A percentile compares a stretch with the other conserved stretches of the same genome.
Evolutionary conservation across 2,888 invertebrate genomes (phyloP).

Genomic region (Drosophila borealis): DNA sequence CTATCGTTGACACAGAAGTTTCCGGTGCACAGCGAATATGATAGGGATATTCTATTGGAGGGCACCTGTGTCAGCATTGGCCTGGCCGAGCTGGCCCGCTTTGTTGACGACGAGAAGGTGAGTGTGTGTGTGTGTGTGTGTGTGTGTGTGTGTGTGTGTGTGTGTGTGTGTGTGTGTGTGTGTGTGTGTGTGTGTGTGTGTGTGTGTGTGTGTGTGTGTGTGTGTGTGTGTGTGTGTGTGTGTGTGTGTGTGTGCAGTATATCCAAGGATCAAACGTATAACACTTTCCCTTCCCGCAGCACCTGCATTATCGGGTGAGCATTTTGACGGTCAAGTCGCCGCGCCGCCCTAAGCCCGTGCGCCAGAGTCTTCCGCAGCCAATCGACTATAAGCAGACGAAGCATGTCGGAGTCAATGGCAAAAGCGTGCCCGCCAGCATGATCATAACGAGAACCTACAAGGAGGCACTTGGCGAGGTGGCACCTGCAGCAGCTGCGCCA

Average conservation of each 20-base stretch:
- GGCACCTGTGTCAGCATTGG: slow-evolving; percentile 83
- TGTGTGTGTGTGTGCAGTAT: background rate
- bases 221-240: slow-evolving; percentile 43
- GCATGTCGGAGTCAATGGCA: slow-evolving; percentile 81
- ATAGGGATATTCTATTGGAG: slow-evolving; percentile 82
- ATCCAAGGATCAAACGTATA: background rate
- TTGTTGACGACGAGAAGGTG: slow-evolving; percentile 81
- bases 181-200: no score
- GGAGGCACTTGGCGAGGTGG: slow-evolving; percentile 48
- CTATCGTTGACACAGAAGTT: slow-evolving; percentile 83
- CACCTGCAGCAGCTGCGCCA: slow-evolving; percentile 8
- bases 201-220: no score
- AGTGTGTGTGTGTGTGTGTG: background rate
- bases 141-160: no score
- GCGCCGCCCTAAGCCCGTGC: slow-evolving; percentile 57
- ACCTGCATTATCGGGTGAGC: slow-evolving; percentile 80
- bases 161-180: no score
- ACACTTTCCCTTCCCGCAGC: slow-evolving; percentile 47
- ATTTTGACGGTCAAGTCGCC: slow-evolving; percentile 80
- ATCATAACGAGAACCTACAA: slow-evolving; percentile 81
- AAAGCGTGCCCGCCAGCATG: slow-evolving; percentile 78
- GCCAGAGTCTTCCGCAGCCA: slow-evolving; percentile 63
- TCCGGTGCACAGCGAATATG: slow-evolving; percentile 84
- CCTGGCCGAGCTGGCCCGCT: slow-evolving; percentile 80
- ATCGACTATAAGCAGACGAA: slow-evolving; percentile 75